Evolutionary conservation across 2,797 vertebrate species (phyloP), one percentile per base, ranked within the genome.

Genomic region (Microtus obscurus): DNA sequence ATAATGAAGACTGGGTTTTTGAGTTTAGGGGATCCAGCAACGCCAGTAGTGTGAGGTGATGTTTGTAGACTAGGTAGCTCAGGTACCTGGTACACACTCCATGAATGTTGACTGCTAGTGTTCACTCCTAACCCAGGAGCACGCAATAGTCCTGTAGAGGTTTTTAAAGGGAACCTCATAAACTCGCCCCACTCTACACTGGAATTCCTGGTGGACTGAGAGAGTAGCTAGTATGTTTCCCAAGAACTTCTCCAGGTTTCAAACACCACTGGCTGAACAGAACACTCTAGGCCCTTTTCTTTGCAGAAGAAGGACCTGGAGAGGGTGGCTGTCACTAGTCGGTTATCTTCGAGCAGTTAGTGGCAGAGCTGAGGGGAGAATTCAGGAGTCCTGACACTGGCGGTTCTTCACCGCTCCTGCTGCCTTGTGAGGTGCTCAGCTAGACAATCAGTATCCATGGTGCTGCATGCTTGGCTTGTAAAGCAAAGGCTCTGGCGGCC

Each of bases 401-500:
- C 51, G 9, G 83, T 65, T 79, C 90, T 69, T 78, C 27, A 34
- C 65, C 63, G 2, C 69, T 40, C 31, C 81, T 63, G 69, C 89
- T 78, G 81, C 94, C 94, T 86, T 71, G 91, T 73, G 96, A 94
- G 87, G 87, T 73, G 34, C 80, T 90, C 40, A 34, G 51, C 45
- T 2, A 6, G 73, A 97, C 96, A 96, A 82, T 96, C 95, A 59
- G 61, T 27, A 53, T 16, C 17, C 80, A 6, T 0, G 0, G 82
- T 6, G 65, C 79, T 78, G 63, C 91, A 53, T 90, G 19, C 27
- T 61, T 16, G 17, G 19, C 27, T 61, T 16, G 17, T 21, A 81
- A 85, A 95, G 97, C 97, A 94, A 97, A 90, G 2, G 13, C 45
- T 65, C 31, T 0, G n/a, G 81, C 37, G 37, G 4, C 59, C 56